A percentile compares a stretch with the other conserved stretches of the same genome.
phyloP scores from a whole-genome alignment of 2,113 vertebrate genomes.

The Grantiella picta region DNA sequence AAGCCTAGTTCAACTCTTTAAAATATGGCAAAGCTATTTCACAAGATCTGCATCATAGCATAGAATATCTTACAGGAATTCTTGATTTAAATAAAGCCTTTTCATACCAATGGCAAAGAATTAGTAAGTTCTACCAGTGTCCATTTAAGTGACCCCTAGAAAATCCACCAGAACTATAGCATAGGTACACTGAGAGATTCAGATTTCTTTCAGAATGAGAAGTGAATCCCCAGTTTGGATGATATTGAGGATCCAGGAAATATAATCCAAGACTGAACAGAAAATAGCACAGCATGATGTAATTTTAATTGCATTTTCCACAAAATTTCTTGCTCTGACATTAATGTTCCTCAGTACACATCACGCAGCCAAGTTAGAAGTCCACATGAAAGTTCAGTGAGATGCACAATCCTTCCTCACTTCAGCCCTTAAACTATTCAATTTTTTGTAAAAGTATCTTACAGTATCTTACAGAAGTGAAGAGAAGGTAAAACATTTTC shows the following conservation, averaged over 20 bases:
- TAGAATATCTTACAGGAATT: not conserved
- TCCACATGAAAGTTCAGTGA: not conserved
- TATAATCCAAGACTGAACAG: not conserved
- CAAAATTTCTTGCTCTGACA: not conserved
- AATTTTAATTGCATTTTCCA: not conserved
- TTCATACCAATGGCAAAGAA: not conserved
- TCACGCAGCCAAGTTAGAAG: not conserved
- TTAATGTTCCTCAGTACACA: not conserved
- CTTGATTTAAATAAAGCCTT: not conserved
- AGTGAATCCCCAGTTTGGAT: not conserved
- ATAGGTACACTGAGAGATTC: not conserved
- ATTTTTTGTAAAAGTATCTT: not conserved
- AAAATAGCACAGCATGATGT: not conserved
- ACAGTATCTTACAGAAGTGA: not conserved
- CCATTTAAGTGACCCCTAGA: not conserved
- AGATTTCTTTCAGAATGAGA: not conserved
- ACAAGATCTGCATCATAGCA: not conserved
- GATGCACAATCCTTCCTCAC: not conserved
- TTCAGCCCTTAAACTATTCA: not conserved
- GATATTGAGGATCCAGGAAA: not conserved
- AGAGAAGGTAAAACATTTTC: not conserved
- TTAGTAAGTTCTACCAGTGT: not conserved
- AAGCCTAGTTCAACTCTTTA: not conserved
- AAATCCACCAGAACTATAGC: not conserved
- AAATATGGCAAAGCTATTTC: not conserved